phyloP scores from a whole-genome alignment of 2,797 vertebrate genomes.

The Tenualosa thibaudeaui region DNA sequence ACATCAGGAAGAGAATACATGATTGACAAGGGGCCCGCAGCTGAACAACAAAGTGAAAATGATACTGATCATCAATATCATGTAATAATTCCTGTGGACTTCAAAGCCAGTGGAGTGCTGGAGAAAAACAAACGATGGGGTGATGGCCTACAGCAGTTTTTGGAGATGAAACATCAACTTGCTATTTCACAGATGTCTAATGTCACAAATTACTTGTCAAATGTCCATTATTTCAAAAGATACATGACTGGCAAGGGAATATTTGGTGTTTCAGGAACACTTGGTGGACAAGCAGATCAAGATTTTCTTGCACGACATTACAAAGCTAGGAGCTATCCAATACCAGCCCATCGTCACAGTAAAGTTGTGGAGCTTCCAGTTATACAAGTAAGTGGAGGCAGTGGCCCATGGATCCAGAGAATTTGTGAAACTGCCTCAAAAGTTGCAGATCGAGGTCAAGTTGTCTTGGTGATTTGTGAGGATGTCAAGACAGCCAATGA shows the following conservation, averaged over 20 bases:
- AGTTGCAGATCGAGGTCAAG: slow-evolving; percentile 37
- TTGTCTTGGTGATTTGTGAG: slow-evolving; percentile 51
- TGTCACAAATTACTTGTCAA: slow-evolving; percentile 62
- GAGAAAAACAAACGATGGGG: slow-evolving; percentile 62
- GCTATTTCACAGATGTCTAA: slow-evolving; percentile 52
- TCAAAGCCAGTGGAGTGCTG: slow-evolving; percentile 57
- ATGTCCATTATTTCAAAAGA: slow-evolving; percentile 57
- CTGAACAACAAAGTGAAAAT: not conserved
- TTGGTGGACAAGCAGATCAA: slow-evolving; percentile 52
- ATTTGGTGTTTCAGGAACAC: slow-evolving; percentile 61
- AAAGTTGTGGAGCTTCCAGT: slow-evolving; percentile 48
- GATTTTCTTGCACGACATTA: slow-evolving; percentile 48
- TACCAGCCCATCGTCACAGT: slow-evolving; percentile 48
- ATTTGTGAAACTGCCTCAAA: slow-evolving; percentile 39
- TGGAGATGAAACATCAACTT: slow-evolving; percentile 62
- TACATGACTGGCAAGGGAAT: slow-evolving; percentile 50
- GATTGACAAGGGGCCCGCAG: slow-evolving; percentile 30
- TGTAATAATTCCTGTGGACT: slow-evolving; percentile 58
- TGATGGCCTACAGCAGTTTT: slow-evolving; percentile 61
- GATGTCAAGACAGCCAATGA: slow-evolving; percentile 53
- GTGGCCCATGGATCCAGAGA: slow-evolving; percentile 35
- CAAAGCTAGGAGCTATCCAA: slow-evolving; percentile 34
- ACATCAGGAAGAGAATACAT: slow-evolving; percentile 49
- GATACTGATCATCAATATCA: slow-evolving; percentile 28
- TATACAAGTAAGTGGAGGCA: slow-evolving; percentile 41